Evolutionary conservation across 2,888 invertebrate species (phyloP), one percentile per base, ranked within the genome.

Genomic region (Rotaria macrura): DNA sequence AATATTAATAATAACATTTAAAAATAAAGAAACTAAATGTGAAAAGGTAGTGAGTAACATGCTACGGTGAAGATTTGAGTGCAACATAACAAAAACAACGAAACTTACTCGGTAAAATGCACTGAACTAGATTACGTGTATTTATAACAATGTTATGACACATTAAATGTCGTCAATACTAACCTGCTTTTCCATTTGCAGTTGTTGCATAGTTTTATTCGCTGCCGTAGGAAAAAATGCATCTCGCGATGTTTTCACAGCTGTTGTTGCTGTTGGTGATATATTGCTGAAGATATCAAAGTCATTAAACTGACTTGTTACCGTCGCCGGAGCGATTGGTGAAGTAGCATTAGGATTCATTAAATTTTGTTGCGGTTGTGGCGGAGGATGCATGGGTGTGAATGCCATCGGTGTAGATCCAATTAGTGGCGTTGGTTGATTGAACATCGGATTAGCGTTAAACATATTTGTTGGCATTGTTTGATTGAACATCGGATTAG

Each of bases 171-270:
- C 1, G n/a, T 55, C n/a, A 6, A 14, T 29, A 65, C 65, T 65
- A 65, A 74, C 74, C 43, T 74, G 38, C 10, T 74, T 74, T 74
- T 74, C 74, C 25, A 74, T 74, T 74, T 74, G 38, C 43, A 74
- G 1, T 74, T 74, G 43, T 43, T 79, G 79, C 0, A 79, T 79
- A 25, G 43, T 43, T 79, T 43, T 43, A 25, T n/a, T 2, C 43
- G 43, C 1, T 40, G 25, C 1, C 25, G 79, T 52, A n/a, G 79
- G 43, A n/a, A 79, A 79, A 43, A 79, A 43, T 43, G 9, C 9
- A 1, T 43, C 43, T 43, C 43, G 43, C 10, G 43, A 43, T 43
- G 43, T 10, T 65, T 34, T 65, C 2, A 6, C 20, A 10, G n/a
- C 1, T 57, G 57, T 6, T 55, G 43, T 10, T 49, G 49, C 17